Percentiles rank a stretch among this genome's conserved stretches.
Evolutionary conservation across 2,888 invertebrate species (phyloP).

Genomic region (Dynastes maya): DNA sequence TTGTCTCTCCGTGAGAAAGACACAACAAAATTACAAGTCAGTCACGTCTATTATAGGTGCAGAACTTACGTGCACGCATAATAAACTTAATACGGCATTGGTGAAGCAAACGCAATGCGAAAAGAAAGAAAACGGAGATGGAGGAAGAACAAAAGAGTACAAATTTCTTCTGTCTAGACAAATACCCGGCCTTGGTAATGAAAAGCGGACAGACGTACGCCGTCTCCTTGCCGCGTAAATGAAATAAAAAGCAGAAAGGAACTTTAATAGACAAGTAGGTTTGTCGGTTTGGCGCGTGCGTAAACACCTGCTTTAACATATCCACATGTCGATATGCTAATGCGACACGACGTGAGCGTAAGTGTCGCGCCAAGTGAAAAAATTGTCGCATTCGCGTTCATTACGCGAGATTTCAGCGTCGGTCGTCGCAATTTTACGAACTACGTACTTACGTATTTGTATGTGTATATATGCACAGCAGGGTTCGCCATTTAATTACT

Average conservation of each 20-base stretch:
- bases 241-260: slow-evolving; percentile 60
- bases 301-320: slow-evolving; percentile 49
- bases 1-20: not conserved
- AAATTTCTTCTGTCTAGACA: slow-evolving; percentile 43
- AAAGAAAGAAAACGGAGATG: not conserved
- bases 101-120: not conserved
- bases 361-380: not conserved
- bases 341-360: slow-evolving; percentile 51
- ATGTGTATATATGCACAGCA: too few species aligned
- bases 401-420: slow-evolving; percentile 20
- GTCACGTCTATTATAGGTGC: not conserved
- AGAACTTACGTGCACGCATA: not conserved
- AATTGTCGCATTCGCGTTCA: slow-evolving; percentile 33
- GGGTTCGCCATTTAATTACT: too few species aligned
- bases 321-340: slow-evolving; percentile 67
- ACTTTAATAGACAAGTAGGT: slow-evolving; percentile 63
- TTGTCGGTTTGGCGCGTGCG: slow-evolving; percentile 64
- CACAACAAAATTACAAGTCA: slow-evolving; percentile 27
- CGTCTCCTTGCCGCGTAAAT: slow-evolving; percentile 30
- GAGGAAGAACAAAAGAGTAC: slow-evolving; percentile 26
- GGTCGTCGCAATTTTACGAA: not conserved
- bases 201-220: slow-evolving; percentile 34
- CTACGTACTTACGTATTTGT: not conserved
- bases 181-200: slow-evolving; percentile 44
- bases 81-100: slow-evolving; percentile 1